Base-by-base conservation (phyloP, 2,797 vertebrate species). In the Sebastes hubbsi region DNA sequence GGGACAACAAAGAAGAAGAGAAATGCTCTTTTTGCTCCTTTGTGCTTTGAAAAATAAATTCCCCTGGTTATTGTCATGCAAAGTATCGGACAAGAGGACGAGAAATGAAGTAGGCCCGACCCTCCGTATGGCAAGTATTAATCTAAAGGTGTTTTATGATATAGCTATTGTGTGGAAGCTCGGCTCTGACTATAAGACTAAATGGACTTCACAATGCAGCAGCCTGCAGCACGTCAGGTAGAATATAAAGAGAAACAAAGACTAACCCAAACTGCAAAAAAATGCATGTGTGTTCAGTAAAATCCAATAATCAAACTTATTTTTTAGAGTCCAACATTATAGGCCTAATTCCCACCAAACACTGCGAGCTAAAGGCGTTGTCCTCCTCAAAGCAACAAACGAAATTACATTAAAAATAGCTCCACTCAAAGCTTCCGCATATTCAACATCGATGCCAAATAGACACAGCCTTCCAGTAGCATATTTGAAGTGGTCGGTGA, bases 41-140 rank as follows among this genome's bases (percentile, higher is more conserved):
- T 92, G 87, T 92, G 84, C 64, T 80, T 86, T 92, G 92, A 92
- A 89, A 92, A 94, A 93, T 93, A 88, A 61, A 88, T 80, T 79
- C 74, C 27, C 25, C 74, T 54, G 66, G 72, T 80, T 82, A 87
- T 93, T 94, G 89, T 94, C 68, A 93, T 92, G 91, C 82, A 91
- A 90, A 92, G 38, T n/a, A 30, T 24, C 13, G 27, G 25, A 66
- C 56, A 58, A 58, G 66, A 72, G 32, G 8, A 64, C 11, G 7
- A 68, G 64, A 81, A 77, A 86, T 63, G 72, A 77, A 68, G 72
- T 3, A 34, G 52, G 65, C 65, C 78, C 59, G 27, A 18, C 52
- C 25, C 63, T 61, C 60, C 49, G 24, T 65, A 68, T 64, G 36
- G 75, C n/a, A 4, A 67, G 65, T 12, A 84, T 79, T 72, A 54